Evolutionary conservation across 2,888 invertebrate genomes (phyloP).

Genomic region (Heteromyza rotundicornis): DNA sequence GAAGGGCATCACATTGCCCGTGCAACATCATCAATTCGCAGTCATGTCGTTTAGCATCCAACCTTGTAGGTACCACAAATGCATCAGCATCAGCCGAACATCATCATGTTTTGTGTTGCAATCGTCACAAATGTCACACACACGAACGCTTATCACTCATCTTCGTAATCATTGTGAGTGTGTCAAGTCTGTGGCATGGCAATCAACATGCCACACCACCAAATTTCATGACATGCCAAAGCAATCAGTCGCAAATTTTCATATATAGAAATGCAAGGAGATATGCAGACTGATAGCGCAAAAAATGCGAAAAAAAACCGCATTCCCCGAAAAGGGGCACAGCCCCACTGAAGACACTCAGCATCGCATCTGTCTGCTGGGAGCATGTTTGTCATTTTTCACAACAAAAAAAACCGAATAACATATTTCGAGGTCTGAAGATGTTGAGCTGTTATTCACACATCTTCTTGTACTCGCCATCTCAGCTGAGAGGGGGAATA

Average conservation of each 20-base stretch:
- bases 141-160: slow-evolving; percentile 51
- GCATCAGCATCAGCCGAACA: slow-evolving; percentile 14
- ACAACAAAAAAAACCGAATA: background rate
- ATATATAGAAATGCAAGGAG: background rate
- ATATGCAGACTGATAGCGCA: background rate
- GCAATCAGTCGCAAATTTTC: slow-evolving; percentile 16
- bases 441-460: background rate
- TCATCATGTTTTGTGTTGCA: slow-evolving; percentile 50
- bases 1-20: no score
- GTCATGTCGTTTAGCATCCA: slow-evolving; percentile 17
- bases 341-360: background rate
- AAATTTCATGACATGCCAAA: slow-evolving; percentile 11
- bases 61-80: slow-evolving; percentile 10
- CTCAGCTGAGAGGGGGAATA: no score
- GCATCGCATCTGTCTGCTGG: background rate
- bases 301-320: background rate
- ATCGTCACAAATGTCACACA: slow-evolving; percentile 40
- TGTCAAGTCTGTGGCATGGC: background rate
- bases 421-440: background rate
- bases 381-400: background rate
- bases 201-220: slow-evolving; percentile 2
- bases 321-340: background rate
- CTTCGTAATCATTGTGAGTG: slow-evolving; percentile 43
- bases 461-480: background rate
- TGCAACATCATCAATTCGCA: slow-evolving; percentile 45